A percentile compares a stretch with the other conserved stretches of the same genome.
Conservation (phyloP, 1,140 invertebrate genomes). For the Bombus pascuorum region DNA sequence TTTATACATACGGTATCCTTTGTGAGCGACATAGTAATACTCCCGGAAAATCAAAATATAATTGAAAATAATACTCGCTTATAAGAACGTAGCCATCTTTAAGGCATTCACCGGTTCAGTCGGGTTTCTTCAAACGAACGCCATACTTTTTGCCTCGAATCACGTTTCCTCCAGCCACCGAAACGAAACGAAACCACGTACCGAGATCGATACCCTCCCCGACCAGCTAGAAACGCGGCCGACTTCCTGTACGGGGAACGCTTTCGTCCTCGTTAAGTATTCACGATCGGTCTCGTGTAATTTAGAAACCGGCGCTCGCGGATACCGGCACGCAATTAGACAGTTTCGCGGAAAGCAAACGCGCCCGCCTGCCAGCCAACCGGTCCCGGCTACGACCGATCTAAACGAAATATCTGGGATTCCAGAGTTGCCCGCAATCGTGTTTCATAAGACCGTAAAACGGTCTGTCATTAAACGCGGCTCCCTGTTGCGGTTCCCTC, state of each 20-base stretch:
- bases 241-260: slow-evolving; percentile 11
- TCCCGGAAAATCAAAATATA: background rate
- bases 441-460: slow-evolving; percentile 73
- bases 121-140: background rate
- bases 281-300: slow-evolving; percentile 42
- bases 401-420: slow-evolving; percentile 32
- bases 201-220: slow-evolving; percentile 30
- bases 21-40: too few species aligned
- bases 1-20: too few species aligned
- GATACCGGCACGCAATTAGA: slow-evolving; percentile 50
- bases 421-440: slow-evolving; percentile 61
- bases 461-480: slow-evolving; percentile 74
- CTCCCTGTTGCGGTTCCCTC: slow-evolving; percentile 67
- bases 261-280: slow-evolving; percentile 37
- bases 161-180: background rate
- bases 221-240: slow-evolving; percentile 16
- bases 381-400: background rate
- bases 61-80: background rate
- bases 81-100: background rate
- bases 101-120: background rate
- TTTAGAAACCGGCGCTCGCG: slow-evolving; percentile 9
- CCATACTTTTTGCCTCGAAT: background rate
- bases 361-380: background rate
- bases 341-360: slow-evolving; percentile 61
- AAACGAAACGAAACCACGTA: slow-evolving; percentile 11